Evolutionary conservation across 2,113 vertebrate species (phyloP).

Genomic region (Atlantisia rogersi): DNA sequence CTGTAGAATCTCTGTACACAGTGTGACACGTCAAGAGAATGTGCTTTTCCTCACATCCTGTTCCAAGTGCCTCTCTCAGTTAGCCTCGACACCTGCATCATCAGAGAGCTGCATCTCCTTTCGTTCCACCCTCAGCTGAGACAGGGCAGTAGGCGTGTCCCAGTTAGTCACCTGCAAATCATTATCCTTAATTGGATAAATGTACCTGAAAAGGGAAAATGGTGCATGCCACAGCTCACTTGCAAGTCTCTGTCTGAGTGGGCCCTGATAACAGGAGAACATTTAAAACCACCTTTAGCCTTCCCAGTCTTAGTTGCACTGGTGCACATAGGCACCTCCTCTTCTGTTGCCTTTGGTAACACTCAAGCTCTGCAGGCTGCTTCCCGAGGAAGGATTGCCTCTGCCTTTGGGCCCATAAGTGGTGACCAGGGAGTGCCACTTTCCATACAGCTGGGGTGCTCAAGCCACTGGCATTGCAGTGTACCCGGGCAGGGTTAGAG

Average conservation of each 20-base stretch:
- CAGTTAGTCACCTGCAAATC: not conserved
- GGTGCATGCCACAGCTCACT: not conserved
- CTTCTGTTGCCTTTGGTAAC: fast-evolving
- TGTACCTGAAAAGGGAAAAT: not conserved
- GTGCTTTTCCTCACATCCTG: not conserved
- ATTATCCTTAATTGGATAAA: not conserved
- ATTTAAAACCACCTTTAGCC: not conserved
- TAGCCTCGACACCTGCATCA: not conserved
- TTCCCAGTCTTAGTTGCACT: not conserved
- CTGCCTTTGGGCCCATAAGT: not conserved
- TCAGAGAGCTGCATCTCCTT: not conserved
- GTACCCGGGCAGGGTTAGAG: fast-evolving
- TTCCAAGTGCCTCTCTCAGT: not conserved
- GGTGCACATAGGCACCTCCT: not conserved
- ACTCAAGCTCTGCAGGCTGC: fast-evolving
- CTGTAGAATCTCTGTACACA: not conserved
- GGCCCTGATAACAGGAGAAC: fast-evolving
- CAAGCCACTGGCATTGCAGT: too few species aligned
- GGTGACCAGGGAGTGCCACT: not conserved
- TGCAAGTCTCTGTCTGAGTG: not conserved
- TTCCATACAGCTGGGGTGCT: not conserved
- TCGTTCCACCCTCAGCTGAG: fast-evolving
- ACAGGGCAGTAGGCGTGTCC: fast-evolving
- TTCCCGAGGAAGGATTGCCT: not conserved
- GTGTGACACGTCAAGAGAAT: fast-evolving